phyloP scores from a whole-genome alignment of 2,888 invertebrate species.

The Tanypteryx hageni region DNA sequence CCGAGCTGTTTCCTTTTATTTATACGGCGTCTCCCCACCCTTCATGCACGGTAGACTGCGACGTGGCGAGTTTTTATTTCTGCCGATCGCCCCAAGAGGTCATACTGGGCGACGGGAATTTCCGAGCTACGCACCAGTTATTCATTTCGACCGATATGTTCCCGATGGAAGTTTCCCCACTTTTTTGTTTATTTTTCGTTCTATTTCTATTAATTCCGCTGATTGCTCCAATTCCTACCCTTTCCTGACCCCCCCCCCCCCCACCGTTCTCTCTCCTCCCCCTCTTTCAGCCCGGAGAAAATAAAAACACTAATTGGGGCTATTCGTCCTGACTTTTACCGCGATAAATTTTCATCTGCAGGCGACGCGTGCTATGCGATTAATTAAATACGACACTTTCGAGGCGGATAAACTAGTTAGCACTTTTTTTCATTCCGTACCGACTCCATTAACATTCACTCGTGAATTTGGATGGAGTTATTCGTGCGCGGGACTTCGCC shows the following conservation, averaged over 20 bases:
- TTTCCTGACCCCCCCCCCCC: no score
- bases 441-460: neutral
- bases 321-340: neutral
- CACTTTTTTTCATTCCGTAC: neutral
- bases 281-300: neutral
- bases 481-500: neutral
- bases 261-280: no score
- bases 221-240: neutral
- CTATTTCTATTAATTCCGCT: neutral
- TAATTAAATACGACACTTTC: slow-evolving; percentile 22
- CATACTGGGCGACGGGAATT: no score
- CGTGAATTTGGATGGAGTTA: neutral
- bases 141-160: no score
- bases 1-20: no score
- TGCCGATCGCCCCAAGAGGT: no score
- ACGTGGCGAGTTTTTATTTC: no score
- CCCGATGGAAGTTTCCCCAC: no score
- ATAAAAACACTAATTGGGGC: slow-evolving; percentile 20
- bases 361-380: neutral
- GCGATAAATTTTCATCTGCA: slow-evolving; percentile 4
- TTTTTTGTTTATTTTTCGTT: neutral
- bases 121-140: no score
- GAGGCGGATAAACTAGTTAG: neutral
- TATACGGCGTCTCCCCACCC: no score
- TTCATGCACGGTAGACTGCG: no score